These are phyloP conservation scores for Natator depressus DNA, from an alignment of 2,113 vertebrate genomes.

Conservation along the genomic window DNA sequence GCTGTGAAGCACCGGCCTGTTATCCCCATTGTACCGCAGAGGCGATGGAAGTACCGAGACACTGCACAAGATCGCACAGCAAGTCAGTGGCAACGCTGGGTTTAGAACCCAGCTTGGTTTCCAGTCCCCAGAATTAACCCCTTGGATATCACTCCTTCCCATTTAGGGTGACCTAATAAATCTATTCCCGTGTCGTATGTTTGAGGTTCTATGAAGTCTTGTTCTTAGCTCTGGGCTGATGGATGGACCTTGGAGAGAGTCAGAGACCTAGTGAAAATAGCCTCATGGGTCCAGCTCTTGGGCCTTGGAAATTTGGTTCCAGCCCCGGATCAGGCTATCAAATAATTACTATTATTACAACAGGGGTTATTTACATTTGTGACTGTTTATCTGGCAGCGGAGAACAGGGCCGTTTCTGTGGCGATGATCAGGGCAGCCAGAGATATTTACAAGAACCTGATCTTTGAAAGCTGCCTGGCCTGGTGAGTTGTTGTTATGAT, in stretches of 20 bases:
- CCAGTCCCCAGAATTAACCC: fast-evolving
- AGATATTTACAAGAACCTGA: background rate
- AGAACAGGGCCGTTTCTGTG: background rate
- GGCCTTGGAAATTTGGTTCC: background rate
- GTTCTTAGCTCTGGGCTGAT: fast-evolving
- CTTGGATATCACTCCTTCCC: background rate
- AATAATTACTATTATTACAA: background rate
- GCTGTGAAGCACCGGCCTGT: background rate
- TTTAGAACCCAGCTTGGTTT: background rate
- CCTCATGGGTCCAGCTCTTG: background rate
- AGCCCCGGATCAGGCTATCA: background rate
- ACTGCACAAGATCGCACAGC: background rate
- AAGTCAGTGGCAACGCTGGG: background rate
- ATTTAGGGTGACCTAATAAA: fast-evolving
- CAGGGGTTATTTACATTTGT: background rate
- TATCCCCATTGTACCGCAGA: background rate
- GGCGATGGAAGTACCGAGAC: background rate
- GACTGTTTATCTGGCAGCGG: background rate
- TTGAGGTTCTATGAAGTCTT: background rate
- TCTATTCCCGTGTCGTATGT: background rate
- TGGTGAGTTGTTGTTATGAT: background rate
- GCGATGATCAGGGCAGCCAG: background rate
- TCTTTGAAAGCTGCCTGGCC: background rate
- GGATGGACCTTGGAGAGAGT: background rate
- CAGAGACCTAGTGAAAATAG: background rate